A percentile compares a stretch with the other conserved stretches of the same genome.
Evolutionary conservation across 2,113 vertebrate genomes (phyloP).

Genomic region (Xenopus tropicalis): DNA sequence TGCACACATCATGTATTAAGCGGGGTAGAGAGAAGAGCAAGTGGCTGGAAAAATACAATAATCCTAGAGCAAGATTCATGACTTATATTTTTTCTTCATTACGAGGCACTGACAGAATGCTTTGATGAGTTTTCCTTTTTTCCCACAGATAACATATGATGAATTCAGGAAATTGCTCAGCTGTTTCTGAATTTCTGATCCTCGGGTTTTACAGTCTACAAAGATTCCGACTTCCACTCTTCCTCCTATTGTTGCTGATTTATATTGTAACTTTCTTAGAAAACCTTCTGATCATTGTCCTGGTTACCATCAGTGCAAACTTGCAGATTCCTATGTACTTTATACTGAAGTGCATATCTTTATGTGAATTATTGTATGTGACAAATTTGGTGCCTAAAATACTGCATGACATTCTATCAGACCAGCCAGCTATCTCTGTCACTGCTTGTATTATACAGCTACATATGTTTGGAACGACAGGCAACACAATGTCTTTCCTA

Average conservation of each 20-base stretch:
- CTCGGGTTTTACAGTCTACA: background rate
- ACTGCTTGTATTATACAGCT: conserved; percentile 1
- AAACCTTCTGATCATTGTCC: conserved; percentile 5
- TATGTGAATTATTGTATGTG: background rate
- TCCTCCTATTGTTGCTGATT: background rate
- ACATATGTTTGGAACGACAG: background rate
- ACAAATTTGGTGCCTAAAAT: conserved; percentile 16
- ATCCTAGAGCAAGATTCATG: no score
- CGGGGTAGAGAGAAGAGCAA: no score
- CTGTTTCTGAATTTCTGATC: conserved; percentile 2
- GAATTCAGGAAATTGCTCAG: background rate
- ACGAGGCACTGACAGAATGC: no score
- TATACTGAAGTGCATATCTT: background rate
- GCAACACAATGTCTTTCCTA: background rate
- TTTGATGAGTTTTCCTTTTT: no score
- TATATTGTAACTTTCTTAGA: background rate
- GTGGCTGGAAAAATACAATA: no score
- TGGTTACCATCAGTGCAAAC: background rate
- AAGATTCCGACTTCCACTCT: background rate
- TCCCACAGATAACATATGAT: background rate
- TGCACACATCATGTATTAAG: no score
- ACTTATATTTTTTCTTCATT: no score
- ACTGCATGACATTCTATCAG: conserved; percentile 8
- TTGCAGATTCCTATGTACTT: conserved; percentile 16
- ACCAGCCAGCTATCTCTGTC: background rate